A percentile compares a stretch with the other conserved stretches of the same genome.
These are phyloP conservation scores for Chrysogorgia sp. DNA, from an alignment of 92 coral and sea anemone species.

Conservation along the genomic window DNA sequence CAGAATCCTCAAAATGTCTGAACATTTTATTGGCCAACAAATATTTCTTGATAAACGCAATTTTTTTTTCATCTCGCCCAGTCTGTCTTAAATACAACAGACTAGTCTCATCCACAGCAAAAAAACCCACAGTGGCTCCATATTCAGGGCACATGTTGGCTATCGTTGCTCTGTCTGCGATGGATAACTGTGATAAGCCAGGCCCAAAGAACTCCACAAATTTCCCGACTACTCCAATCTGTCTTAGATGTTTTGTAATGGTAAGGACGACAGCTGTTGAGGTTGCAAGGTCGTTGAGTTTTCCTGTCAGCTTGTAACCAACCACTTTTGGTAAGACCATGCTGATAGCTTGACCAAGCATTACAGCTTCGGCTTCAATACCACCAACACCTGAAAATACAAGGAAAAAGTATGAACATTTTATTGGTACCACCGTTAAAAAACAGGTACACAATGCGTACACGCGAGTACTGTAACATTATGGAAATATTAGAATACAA, in stretches of 20 bases:
- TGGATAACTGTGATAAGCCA: conserved; percentile 85
- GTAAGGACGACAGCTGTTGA: conserved; percentile 97
- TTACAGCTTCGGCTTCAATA: conserved; percentile 97
- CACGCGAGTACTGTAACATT: background rate
- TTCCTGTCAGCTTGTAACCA: conserved; percentile 89
- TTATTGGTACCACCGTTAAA: background rate
- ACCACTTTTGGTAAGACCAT: conserved; percentile 97
- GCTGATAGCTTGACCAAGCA: conserved; percentile 98
- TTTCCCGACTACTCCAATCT: conserved; percentile 95
- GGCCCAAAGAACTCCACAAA: conserved; percentile 99
- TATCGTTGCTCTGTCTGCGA: conserved; percentile 96
- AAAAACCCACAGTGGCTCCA: conserved; percentile 96
- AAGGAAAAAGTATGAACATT: background rate
- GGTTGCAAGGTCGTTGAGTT: conserved; percentile 73
- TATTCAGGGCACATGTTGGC: conserved; percentile 99
- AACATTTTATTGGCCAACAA: conserved; percentile 84
- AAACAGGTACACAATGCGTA: no score
- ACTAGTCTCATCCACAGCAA: conserved; percentile 92
- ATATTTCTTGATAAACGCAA: conserved; percentile 77
- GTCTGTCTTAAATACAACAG: conserved; percentile 85
- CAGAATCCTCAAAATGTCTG: conserved; percentile 77
- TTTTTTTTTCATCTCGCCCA: conserved; percentile 79
- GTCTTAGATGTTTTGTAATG: conserved; percentile 92
- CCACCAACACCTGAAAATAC: conserved; percentile 93
- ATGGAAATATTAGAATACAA: no score